Percentiles rank a stretch among this genome's conserved stretches.
These are phyloP conservation scores for Scaptomyza polygonia DNA, from an alignment of 2,888 invertebrate species.

Conservation along the genomic window DNA sequence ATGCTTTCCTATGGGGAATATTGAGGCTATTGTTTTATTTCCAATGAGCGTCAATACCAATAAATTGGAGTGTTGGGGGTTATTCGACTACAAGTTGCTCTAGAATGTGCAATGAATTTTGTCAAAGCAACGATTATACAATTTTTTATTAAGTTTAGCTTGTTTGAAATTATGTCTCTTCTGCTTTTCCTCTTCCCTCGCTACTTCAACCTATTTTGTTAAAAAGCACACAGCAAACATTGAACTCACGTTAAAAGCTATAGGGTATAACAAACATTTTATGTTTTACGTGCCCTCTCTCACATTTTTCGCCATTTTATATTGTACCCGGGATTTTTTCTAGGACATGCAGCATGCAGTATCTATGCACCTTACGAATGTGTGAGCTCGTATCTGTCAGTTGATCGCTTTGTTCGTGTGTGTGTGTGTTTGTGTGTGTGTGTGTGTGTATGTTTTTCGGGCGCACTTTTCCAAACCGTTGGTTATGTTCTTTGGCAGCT, in stretches of 20 bases:
- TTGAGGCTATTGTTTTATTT: constrained; percentile 90
- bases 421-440: constrained; percentile 86
- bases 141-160: too few species aligned
- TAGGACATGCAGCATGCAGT: constrained; percentile 25
- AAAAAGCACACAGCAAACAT: background rate
- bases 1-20: constrained; percentile 91
- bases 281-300: constrained; percentile 42
- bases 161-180: too few species aligned
- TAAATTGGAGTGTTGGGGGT: background rate
- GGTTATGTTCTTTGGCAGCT: constrained; percentile 93
- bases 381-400: constrained; percentile 84
- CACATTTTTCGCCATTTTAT: constrained; percentile 55
- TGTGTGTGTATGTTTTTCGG: constrained; percentile 86
- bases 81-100: constrained; percentile 1
- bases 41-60: constrained; percentile 88
- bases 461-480: constrained; percentile 91
- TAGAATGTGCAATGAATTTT: too few species aligned
- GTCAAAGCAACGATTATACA: too few species aligned
- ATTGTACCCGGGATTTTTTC: constrained; percentile 40
- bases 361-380: constrained; percentile 81
- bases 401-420: constrained; percentile 62
- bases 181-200: too few species aligned
- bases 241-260: background rate
- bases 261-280: constrained; percentile 39
- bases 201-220: too few species aligned